Percentiles rank a stretch among this genome's conserved stretches.
Evolutionary conservation across 2,888 invertebrate genomes (phyloP).

Genomic region (Hylaea fasciaria): DNA sequence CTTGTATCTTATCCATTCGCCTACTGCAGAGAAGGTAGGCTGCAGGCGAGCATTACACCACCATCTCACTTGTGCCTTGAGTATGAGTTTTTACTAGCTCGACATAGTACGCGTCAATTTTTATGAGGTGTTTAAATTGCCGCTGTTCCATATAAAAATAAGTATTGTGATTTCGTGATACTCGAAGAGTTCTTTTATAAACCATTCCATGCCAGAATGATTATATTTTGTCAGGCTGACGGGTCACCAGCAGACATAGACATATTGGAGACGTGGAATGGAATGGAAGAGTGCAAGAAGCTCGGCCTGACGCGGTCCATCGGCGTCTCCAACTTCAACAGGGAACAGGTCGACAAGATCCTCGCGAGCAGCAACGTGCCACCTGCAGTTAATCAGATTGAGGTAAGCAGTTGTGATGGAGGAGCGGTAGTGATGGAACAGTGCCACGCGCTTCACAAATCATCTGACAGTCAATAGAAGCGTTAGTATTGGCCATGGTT

Average conservation of each 20-base stretch:
- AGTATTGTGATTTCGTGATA: too few relatives aligned
- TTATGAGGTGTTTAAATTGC: too few relatives aligned
- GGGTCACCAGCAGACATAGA: slow-evolving; percentile 81
- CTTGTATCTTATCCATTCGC: slow-evolving; percentile 91
- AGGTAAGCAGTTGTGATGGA: slow-evolving; percentile 48
- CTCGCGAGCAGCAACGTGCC: slow-evolving; percentile 80
- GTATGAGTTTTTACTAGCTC: too few relatives aligned
- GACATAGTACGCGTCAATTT: too few relatives aligned
- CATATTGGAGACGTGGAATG: slow-evolving; percentile 88
- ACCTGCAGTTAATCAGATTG: slow-evolving; percentile 86
- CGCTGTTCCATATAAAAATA: too few relatives aligned
- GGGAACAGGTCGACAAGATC: slow-evolving; percentile 87
- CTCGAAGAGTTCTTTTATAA: too few relatives aligned
- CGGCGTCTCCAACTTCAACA: slow-evolving; percentile 91
- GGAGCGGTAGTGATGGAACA: too few relatives aligned
- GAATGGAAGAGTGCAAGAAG: slow-evolving; percentile 87
- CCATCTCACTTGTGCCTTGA: too few relatives aligned
- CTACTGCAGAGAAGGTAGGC: slow-evolving; percentile 82
- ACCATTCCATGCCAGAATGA: slow-evolving; percentile 24
- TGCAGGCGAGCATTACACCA: too few relatives aligned
- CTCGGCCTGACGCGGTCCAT: slow-evolving; percentile 88
- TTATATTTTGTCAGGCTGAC: slow-evolving; percentile 47
- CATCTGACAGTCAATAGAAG: too few relatives aligned
- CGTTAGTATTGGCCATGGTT: too few relatives aligned
- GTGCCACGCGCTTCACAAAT: too few relatives aligned